Conservation (phyloP, 2,888 invertebrate species). For the Drosophila kokeensis region DNA sequence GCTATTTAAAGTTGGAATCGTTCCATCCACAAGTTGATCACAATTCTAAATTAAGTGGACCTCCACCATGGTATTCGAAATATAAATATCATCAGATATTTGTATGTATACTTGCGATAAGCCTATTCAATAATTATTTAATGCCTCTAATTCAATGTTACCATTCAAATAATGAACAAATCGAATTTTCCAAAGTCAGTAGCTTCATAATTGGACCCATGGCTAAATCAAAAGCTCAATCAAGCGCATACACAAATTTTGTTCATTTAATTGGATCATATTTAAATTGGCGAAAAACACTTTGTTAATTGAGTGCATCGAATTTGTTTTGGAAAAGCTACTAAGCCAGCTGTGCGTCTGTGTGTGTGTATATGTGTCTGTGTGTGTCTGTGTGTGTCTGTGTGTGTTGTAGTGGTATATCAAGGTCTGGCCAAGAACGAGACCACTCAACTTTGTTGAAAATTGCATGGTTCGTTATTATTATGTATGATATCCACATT, state of each 20-base stretch:
- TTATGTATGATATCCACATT: neutral
- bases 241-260: constrained; percentile 60
- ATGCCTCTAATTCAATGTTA: constrained; percentile 22
- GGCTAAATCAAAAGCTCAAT: constrained; percentile 48
- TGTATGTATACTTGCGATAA: neutral
- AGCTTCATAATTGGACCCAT: constrained; percentile 30
- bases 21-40: constrained; percentile 33
- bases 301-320: constrained; percentile 30
- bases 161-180: constrained; percentile 27
- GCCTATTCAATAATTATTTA: constrained; percentile 15
- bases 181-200: constrained; percentile 10
- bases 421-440: neutral
- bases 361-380: neutral
- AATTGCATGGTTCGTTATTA: constrained; percentile 2
- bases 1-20: constrained; percentile 24
- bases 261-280: constrained; percentile 62
- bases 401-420: neutral
- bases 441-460: neutral
- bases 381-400: neutral
- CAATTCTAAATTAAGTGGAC: neutral
- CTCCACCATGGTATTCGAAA: neutral
- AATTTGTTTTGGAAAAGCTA: constrained; percentile 24
- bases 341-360: neutral
- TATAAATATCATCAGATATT: neutral
- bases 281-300: constrained; percentile 30